Conservation (phyloP, 2,113 vertebrate genomes). For the Glareola pratincola region DNA sequence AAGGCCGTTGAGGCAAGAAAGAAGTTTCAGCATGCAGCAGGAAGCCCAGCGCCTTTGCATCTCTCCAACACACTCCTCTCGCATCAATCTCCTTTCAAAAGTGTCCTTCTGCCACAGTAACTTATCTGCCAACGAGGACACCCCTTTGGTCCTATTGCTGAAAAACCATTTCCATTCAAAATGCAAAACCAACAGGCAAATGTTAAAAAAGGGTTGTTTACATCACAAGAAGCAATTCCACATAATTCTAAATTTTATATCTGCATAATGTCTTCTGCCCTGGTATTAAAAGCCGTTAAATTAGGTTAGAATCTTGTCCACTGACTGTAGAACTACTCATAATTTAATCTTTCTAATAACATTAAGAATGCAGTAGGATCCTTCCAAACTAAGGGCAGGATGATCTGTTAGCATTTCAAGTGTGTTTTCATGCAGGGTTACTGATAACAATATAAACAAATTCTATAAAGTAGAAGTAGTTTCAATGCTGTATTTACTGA, state of each 20-base stretch:
- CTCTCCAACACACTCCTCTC: background rate
- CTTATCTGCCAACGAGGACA: background rate
- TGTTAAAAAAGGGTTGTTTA: background rate
- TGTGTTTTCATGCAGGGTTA: background rate
- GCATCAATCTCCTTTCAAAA: background rate
- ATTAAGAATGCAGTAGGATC: background rate
- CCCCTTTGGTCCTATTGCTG: background rate
- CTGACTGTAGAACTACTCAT: background rate
- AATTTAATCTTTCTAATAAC: conserved; percentile 16
- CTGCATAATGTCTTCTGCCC: background rate
- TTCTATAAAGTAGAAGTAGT: background rate
- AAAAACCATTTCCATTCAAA: background rate
- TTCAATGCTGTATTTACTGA: background rate
- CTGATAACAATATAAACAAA: conserved; percentile 10
- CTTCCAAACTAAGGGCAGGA: background rate
- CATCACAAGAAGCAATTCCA: background rate
- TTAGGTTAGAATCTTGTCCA: conserved; percentile 13
- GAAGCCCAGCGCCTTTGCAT: background rate
- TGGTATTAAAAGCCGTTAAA: background rate
- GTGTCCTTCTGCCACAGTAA: background rate
- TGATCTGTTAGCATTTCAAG: conserved; percentile 24
- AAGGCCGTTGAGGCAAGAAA: background rate
- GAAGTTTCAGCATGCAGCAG: background rate
- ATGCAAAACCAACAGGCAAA: background rate
- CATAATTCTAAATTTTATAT: background rate